phyloP scores from a whole-genome alignment of 2,888 invertebrate species.

The Synergus umbraculus region DNA sequence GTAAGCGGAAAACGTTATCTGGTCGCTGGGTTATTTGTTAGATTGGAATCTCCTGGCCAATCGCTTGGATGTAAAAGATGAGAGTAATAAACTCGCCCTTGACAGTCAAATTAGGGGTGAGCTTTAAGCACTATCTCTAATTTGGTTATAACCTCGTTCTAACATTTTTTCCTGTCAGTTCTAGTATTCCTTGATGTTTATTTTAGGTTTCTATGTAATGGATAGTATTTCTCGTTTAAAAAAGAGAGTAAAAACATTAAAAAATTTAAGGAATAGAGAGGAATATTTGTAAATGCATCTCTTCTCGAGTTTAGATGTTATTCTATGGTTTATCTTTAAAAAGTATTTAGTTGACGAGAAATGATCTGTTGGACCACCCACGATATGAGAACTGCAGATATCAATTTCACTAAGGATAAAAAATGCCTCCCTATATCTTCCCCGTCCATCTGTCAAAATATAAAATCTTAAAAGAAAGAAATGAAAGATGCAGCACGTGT shows the following conservation, averaged over 20 bases:
- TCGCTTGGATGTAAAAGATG: slow-evolving; percentile 29
- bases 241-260: not conserved
- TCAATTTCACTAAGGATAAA: slow-evolving; percentile 7
- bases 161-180: not conserved
- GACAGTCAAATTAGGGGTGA: slow-evolving; percentile 37
- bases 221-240: no score
- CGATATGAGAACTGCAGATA: not conserved
- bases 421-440: not conserved
- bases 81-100: slow-evolving; percentile 40
- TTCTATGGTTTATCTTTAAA: not conserved
- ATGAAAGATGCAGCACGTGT: no score
- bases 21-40: slow-evolving; percentile 35
- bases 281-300: not conserved
- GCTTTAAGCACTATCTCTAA: not conserved
- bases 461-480: not conserved
- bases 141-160: not conserved
- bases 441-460: not conserved
- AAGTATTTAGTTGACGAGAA: not conserved
- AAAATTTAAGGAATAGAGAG: not conserved
- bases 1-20: slow-evolving; percentile 37
- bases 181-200: not conserved
- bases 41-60: slow-evolving; percentile 36
- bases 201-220: not conserved
- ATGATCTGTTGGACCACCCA: not conserved
- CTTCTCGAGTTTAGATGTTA: not conserved